phyloP scores from a whole-genome alignment of 1,140 invertebrate genomes.

The Caenorhabditis inopinata region DNA sequence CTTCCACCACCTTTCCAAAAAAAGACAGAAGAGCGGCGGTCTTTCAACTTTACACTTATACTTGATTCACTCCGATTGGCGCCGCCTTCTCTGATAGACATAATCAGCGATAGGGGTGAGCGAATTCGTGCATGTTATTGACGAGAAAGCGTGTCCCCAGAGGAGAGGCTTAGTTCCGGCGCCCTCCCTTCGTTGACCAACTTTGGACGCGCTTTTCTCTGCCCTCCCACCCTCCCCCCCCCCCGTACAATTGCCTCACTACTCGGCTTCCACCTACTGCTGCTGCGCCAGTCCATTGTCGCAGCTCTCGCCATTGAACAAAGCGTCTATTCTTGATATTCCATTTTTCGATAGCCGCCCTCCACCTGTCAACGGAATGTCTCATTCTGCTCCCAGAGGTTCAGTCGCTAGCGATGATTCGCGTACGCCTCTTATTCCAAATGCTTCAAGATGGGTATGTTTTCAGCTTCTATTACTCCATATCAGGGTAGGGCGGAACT shows the following conservation, averaged over 20 bases:
- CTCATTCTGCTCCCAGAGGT: too few species aligned
- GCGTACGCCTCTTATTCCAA: slow-evolving; percentile 4
- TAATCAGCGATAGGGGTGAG: neutral
- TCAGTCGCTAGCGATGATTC: slow-evolving; percentile 16
- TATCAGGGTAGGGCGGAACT: too few species aligned
- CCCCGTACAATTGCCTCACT: neutral
- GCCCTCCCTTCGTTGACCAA: too few species aligned
- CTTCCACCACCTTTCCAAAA: too few species aligned
- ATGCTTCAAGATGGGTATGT: neutral
- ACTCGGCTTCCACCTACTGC: neutral
- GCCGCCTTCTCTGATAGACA: too few species aligned
- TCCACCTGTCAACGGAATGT: neutral
- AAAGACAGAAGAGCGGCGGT: neutral
- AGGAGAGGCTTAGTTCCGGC: slow-evolving; percentile 24
- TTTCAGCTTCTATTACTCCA: too few species aligned
- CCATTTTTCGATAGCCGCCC: too few species aligned
- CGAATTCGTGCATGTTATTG: slow-evolving; percentile 17
- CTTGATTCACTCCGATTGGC: neutral
- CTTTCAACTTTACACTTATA: slow-evolving; percentile 26
- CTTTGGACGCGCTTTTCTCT: neutral
- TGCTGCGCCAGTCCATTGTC: neutral
- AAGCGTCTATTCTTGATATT: too few species aligned
- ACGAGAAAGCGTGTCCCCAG: neutral
- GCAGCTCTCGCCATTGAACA: neutral
- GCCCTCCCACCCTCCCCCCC: neutral